phyloP scores from a whole-genome alignment of 1,140 invertebrate species.

The Coboldia fuscipes region DNA sequence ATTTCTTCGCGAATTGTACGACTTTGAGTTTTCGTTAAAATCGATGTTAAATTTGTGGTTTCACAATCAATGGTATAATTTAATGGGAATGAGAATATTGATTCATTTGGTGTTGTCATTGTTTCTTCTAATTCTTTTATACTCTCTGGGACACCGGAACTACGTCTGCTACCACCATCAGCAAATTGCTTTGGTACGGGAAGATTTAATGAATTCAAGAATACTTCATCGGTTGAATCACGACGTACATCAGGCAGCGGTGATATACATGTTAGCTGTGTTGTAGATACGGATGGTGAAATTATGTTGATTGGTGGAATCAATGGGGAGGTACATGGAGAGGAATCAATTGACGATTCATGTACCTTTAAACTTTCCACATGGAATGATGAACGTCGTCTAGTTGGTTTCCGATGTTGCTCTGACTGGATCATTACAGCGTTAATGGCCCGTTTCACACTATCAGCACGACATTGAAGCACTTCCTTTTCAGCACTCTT shows the following conservation, averaged over 20 bases:
- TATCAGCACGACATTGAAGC: constrained; percentile 44
- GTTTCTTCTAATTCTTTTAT: constrained; percentile 18
- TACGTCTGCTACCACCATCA: constrained; percentile 40
- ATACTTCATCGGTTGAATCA: constrained; percentile 35
- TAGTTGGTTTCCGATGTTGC: constrained; percentile 5
- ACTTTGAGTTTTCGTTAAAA: neutral
- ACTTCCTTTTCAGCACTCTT: constrained; percentile 25
- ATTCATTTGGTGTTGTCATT: no score
- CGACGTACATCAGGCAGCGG: constrained; percentile 41
- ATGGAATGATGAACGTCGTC: neutral
- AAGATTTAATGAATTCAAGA: constrained; percentile 21
- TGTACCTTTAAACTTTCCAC: neutral
- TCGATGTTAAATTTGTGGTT: neutral
- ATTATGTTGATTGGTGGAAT: constrained; percentile 23
- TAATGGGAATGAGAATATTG: no score
- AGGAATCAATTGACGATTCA: constrained; percentile 25
- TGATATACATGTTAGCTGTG: constrained; percentile 32
- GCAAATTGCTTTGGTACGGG: constrained; percentile 57
- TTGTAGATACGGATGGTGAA: constrained; percentile 19
- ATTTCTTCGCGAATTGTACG: constrained; percentile 14
- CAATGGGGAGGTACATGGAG: constrained; percentile 35
- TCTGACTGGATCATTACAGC: constrained; percentile 67
- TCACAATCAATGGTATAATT: neutral
- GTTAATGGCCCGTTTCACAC: constrained; percentile 69
- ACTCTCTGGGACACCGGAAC: constrained; percentile 33